Conservation (phyloP, 1,140 invertebrate genomes). For the Trachymyrmex cornetzi region DNA sequence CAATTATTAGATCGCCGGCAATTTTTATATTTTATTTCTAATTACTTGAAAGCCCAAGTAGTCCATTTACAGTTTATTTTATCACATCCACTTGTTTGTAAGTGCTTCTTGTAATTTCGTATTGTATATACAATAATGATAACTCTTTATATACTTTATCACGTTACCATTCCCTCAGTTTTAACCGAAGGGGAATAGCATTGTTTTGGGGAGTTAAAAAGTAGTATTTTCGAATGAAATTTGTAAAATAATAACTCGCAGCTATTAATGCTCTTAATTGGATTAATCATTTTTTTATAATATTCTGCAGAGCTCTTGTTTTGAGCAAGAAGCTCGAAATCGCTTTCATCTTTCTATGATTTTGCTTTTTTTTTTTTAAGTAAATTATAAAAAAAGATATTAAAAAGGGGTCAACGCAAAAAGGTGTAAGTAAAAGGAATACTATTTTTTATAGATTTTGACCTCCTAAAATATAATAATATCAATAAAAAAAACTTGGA, state of each 20-base stretch:
- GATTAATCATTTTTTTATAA: background rate
- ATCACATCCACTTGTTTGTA: background rate
- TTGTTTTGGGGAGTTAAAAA: background rate
- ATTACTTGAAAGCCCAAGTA: background rate
- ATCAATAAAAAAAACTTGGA: no score
- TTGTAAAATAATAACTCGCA: background rate
- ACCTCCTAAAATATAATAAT: no score
- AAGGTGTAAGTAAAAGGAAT: no score
- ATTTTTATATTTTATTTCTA: conserved; percentile 10
- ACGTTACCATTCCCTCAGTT: background rate
- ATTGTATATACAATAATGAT: background rate
- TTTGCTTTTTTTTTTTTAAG: background rate
- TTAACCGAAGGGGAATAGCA: background rate
- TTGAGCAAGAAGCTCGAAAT: background rate
- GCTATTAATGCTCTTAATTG: background rate
- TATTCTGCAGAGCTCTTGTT: background rate
- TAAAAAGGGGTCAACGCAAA: no score
- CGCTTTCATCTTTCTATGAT: background rate
- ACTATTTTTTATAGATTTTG: no score
- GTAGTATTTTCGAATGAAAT: background rate
- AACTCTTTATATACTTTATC: background rate
- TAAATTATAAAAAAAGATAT: background rate
- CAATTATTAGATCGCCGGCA: background rate
- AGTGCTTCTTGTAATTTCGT: background rate
- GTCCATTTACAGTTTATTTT: background rate